Percentiles rank a stretch among this genome's conserved stretches.
Evolutionary conservation across 2,888 invertebrate species (phyloP).

Genomic region (Drepana falcataria): DNA sequence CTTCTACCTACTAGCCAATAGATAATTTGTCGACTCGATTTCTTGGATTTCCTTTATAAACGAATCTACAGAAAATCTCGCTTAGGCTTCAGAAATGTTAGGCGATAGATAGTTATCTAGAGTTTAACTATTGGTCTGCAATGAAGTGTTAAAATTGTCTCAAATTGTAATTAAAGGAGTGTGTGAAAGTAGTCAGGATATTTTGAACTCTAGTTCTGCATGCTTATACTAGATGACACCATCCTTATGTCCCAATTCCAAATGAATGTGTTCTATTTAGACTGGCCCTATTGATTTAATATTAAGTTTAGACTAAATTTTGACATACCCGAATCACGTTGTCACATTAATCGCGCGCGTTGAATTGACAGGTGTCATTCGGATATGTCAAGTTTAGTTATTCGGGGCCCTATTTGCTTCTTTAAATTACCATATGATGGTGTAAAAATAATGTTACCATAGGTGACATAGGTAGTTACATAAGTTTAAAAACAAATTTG

Average conservation of each 20-base stretch:
- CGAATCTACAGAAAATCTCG: no score
- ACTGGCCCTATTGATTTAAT: not conserved
- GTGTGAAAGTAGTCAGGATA: not conserved
- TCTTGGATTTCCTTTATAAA: no score
- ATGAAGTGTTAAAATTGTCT: not conserved
- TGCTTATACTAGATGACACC: not conserved
- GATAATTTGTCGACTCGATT: no score
- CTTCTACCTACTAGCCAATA: no score
- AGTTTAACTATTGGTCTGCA: not conserved
- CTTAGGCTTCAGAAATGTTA: no score
- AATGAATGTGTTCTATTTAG: not conserved
- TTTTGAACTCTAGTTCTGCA: not conserved
- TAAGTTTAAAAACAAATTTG: slow-evolving; percentile 13
- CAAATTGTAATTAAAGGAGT: not conserved
- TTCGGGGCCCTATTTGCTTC: not conserved
- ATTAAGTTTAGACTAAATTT: no score
- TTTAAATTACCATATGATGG: not conserved
- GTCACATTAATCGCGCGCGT: not conserved
- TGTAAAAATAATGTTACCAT: slow-evolving; percentile 17
- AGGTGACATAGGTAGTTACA: slow-evolving; percentile 12
- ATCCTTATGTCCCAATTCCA: not conserved
- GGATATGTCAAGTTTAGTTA: not conserved
- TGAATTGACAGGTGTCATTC: not conserved
- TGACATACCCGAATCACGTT: not conserved
- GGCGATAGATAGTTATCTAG: not conserved